Base-by-base conservation (phyloP, 1,140 invertebrate species). In the Cydia pomonella region DNA sequence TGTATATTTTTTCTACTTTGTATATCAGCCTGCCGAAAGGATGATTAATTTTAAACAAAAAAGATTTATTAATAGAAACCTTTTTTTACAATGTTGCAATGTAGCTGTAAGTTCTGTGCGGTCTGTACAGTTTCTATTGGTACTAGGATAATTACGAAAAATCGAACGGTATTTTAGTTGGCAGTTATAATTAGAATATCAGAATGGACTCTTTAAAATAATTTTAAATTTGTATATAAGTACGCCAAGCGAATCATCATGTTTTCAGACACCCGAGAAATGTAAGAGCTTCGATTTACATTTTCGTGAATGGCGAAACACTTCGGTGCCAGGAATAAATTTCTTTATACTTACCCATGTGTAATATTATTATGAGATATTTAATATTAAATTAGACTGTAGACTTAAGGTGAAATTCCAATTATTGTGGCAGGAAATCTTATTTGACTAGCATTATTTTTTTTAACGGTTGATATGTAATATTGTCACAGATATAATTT, bases 1-100 rank as follows among this genome's bases (percentile, higher is more conserved):
- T 92, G 90, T 92, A 92, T 91, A 92, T 92, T 92, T 92, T 92
- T 92, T 90, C 82, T 88, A 91, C 86, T 89, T 88, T 91, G 85
- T 90, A 89, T 91, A 91, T 88, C 84, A 81, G 84, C 80, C 84
- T 85, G 79, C 80, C 76, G 76, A 81, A 84, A 44, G 78, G 79
- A 87, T 81, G 79, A 82, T 86, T 83, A 84, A 80, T 84, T 83
- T 85, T 82, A 81, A 66, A 83, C 85, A 83, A 77, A 69, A 69
- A 33, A 41, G 63, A 66, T 66, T 66, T 83, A 73, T 85, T 82
- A 85, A 77, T 82, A 82, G 66, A 82, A 80, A 80, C 81, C 80
- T 77, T 83, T 85, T 85, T 86, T 86, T 82, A 82, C 82, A 81
- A 85, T 77, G 82, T 89, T 89, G 81, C 84, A 86, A 87, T 87